Conservation (phyloP, 2,113 vertebrate genomes). For the Edolisoma coerulescens region DNA sequence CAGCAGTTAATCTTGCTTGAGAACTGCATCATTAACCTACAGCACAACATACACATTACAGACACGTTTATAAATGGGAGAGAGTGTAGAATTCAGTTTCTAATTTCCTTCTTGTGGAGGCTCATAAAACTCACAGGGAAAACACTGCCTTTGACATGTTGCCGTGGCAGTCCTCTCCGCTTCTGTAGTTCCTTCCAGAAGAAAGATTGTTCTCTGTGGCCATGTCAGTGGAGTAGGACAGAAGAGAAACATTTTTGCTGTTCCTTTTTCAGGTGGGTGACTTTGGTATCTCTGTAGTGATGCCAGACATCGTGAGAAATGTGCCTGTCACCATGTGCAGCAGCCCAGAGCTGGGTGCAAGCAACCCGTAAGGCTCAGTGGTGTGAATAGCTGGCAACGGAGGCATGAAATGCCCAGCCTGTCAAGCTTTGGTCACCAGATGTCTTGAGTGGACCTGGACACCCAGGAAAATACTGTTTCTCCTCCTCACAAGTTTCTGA, state of each 20-base stretch:
- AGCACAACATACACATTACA: conserved; percentile 4
- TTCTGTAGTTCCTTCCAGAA: background rate
- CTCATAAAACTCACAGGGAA: conserved; percentile 21
- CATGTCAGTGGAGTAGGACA: background rate
- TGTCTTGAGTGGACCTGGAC: background rate
- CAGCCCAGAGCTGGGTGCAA: background rate
- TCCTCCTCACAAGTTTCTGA: background rate
- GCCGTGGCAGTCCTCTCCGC: background rate
- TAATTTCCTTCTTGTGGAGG: conserved; percentile 36
- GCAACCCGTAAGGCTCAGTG: background rate
- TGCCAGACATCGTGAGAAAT: background rate
- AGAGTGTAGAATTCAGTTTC: conserved; percentile 26
- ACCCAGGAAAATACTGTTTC: background rate
- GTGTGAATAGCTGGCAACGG: background rate
- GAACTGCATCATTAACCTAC: conserved; percentile 58
- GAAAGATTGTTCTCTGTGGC: background rate
- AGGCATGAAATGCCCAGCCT: background rate
- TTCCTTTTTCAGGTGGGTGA: background rate
- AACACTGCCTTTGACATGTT: background rate
- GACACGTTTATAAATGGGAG: conserved; percentile 38
- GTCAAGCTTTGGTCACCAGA: background rate
- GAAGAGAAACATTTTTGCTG: background rate
- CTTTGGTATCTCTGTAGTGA: background rate
- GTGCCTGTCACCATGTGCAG: fast-evolving
- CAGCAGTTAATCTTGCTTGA: conserved; percentile 51